Conservation (phyloP, 2,113 vertebrate species). For the Pelecanoides urinatrix region DNA sequence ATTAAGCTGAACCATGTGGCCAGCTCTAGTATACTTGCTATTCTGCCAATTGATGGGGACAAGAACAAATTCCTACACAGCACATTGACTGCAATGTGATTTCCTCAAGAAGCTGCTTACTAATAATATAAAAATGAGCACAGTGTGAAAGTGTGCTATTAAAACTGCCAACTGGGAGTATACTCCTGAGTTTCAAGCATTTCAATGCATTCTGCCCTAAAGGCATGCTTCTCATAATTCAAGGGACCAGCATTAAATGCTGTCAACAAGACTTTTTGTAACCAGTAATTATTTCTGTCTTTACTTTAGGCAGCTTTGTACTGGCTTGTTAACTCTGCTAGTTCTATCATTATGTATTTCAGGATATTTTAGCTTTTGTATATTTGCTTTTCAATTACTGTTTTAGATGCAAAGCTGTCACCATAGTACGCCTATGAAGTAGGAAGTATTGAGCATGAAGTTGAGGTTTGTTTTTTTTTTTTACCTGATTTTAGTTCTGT, state of each 20-base stretch:
- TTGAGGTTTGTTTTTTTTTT: background rate
- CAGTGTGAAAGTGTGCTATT: background rate
- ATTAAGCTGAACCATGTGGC: background rate
- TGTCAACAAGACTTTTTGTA: conserved; percentile 43
- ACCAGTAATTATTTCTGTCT: conserved; percentile 47
- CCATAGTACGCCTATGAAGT: background rate
- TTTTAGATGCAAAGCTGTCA: background rate
- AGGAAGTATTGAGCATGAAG: background rate
- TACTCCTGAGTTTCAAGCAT: background rate
- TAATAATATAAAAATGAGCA: background rate
- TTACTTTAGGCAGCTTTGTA: conserved; percentile 28
- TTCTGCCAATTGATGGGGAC: background rate
- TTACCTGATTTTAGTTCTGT: background rate
- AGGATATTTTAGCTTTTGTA: background rate
- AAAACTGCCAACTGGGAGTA: conserved; percentile 50
- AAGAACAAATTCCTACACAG: background rate
- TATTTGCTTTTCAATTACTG: background rate
- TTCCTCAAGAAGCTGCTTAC: conserved; percentile 42
- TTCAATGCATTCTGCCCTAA: background rate
- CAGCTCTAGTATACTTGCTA: background rate
- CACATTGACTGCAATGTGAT: conserved; percentile 39
- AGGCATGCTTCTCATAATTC: conserved; percentile 9
- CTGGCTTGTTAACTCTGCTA: conserved; percentile 4
- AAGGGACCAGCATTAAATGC: conserved; percentile 17
- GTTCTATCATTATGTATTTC: background rate